Base-by-base conservation (phyloP, 2,113 vertebrate genomes). In the Arizona elegans region DNA sequence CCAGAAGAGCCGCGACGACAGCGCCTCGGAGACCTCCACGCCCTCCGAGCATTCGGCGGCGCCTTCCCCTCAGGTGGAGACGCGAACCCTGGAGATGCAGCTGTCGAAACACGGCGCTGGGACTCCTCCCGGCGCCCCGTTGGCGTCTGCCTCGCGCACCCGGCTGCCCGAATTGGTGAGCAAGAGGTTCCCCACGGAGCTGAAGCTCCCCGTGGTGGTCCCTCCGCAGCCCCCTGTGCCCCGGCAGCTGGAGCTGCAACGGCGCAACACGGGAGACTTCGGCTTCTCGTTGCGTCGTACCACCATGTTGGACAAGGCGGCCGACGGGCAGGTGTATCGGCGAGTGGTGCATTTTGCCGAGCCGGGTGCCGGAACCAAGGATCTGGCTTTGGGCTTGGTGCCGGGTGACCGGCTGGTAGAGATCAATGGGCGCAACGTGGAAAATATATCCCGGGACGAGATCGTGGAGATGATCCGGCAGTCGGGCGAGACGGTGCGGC, bases 381-480 rank as follows among this genome's bases (percentile, higher is more conserved):
- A 99, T 91, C 94, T 98, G 95, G 98, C 98, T 0, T 93, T 99
- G 93, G 99, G 99, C 1, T 96, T 99, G 97, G 98, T 99, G 93
- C 99, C 99, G 0, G 99, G 99, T 0, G 99, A 99, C 95, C 98
- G 98, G 5, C 96, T 99, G 92, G 98, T 99, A 92, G 99, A 99
- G 97, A 99, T 99, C 97, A 99, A 99, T 0, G 98, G 99, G 11
- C 91, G 97, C 65, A 99, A 99, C 0, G 99, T 99, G 97, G 99
- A 99, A 96, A 99, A 55, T 95, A 99, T 98, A 95, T 98, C 96
- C 96, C 97, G 99, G 91, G 99, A 99, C 7, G 99, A 99, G 97
- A 99, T 99, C 0, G 99, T 99, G 96, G 99, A 99, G 97, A 99
- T 99, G 99, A 99, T 99, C 97, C 99, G 99, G 93, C 99, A 99